These are phyloP conservation scores for Orchesellides sinensis DNA, from an alignment of 2,888 invertebrate genomes.

Conservation along the genomic window DNA sequence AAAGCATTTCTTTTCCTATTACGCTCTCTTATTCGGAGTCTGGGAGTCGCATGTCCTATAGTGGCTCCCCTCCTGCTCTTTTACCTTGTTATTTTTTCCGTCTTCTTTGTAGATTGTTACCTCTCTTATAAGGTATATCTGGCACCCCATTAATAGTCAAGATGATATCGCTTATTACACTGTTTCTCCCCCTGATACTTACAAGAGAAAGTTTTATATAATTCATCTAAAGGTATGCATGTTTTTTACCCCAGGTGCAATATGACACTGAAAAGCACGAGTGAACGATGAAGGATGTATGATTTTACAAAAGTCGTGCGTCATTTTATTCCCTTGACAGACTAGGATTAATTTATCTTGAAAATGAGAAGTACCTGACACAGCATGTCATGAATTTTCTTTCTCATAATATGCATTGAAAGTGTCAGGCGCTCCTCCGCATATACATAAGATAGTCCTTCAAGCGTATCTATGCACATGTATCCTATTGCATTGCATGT, in stretches of 20 bases:
- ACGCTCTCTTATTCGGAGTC: too few relatives aligned
- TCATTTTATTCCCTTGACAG: conserved; percentile 45
- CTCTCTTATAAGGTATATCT: too few relatives aligned
- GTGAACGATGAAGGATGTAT: conserved; percentile 21
- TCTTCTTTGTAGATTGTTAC: too few relatives aligned
- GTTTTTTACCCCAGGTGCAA: conserved; percentile 3
- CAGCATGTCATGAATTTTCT: conserved; percentile 22
- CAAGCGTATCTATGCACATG: too few relatives aligned
- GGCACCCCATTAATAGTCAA: too few relatives aligned
- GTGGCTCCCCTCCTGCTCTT: too few relatives aligned
- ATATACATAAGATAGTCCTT: too few relatives aligned
- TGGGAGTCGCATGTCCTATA: too few relatives aligned
- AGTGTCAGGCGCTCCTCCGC: too few relatives aligned
- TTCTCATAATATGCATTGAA: not conserved
- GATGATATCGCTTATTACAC: not conserved
- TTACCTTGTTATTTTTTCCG: too few relatives aligned
- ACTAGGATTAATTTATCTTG: conserved; percentile 40
- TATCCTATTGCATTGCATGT: too few relatives aligned
- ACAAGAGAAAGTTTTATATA: not conserved
- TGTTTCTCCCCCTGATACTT: not conserved
- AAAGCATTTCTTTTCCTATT: too few relatives aligned
- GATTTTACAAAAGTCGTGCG: conserved; percentile 31
- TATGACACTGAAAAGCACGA: not conserved
- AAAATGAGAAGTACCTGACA: conserved; percentile 38
- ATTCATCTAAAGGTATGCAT: not conserved